A percentile compares a stretch with the other conserved stretches of the same genome.
Conservation (phyloP, 2,113 vertebrate genomes). For the Paradoxurus hermaphroditus region DNA sequence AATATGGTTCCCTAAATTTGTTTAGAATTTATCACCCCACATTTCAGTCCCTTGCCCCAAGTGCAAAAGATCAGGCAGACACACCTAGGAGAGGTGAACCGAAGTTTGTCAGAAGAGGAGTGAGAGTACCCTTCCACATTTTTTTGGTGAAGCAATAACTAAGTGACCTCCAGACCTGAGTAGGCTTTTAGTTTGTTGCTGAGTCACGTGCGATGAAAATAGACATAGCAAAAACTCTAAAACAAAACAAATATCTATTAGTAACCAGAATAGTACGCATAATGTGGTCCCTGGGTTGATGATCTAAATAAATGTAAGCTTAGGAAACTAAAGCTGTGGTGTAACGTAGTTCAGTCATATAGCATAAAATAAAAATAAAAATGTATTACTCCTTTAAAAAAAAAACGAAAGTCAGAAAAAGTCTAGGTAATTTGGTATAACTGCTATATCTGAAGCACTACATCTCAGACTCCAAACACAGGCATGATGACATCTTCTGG, state of each 20-base stretch:
- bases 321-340: conserved; percentile 1
- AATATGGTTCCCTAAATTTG: neutral
- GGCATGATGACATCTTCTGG: neutral
- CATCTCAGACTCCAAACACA: neutral
- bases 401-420: neutral
- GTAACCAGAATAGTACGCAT: neutral
- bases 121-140: neutral
- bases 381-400: neutral
- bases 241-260: neutral
- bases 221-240: neutral
- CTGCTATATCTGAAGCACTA: neutral
- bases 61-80: neutral
- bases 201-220: neutral
- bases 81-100: neutral
- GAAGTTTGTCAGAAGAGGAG: neutral
- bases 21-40: neutral
- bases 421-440: neutral
- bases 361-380: neutral
- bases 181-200: neutral
- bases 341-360: neutral
- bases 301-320: neutral
- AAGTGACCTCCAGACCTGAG: neutral
- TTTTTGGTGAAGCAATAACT: neutral
- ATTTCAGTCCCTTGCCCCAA: neutral
- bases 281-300: neutral